phyloP scores from a whole-genome alignment of 2,797 vertebrate genomes.

The Tadarida brasiliensis region DNA sequence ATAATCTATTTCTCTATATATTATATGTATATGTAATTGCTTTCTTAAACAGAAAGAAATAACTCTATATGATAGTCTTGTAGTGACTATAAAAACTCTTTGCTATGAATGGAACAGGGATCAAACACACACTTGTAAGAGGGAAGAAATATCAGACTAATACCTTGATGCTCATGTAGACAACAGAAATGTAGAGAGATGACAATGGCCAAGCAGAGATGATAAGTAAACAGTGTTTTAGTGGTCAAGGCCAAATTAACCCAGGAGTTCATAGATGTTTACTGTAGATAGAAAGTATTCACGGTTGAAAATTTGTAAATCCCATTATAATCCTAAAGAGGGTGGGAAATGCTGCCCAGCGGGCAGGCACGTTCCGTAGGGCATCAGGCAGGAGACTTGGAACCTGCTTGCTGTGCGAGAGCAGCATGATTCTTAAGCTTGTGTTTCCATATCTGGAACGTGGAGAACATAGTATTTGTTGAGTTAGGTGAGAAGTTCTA shows the following conservation, averaged over 20 bases:
- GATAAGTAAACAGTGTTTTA: background rate
- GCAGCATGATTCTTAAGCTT: background rate
- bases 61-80: background rate
- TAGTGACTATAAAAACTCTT: background rate
- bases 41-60: conserved; percentile 1
- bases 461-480: background rate
- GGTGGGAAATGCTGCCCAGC: background rate
- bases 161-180: background rate
- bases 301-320: background rate
- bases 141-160: background rate
- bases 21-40: background rate
- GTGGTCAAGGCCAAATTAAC: background rate
- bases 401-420: background rate
- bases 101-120: background rate
- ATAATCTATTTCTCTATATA: too few relatives aligned
- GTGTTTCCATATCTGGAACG: background rate
- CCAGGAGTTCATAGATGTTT: background rate
- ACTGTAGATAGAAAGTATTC: background rate
- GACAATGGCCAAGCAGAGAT: background rate
- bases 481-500: background rate
- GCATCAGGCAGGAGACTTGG: background rate
- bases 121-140: background rate
- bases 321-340: background rate
- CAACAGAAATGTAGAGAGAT: background rate
- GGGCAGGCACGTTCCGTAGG: background rate